Conservation (phyloP, 2,797 vertebrate species). For the Xenentodon cancila region DNA sequence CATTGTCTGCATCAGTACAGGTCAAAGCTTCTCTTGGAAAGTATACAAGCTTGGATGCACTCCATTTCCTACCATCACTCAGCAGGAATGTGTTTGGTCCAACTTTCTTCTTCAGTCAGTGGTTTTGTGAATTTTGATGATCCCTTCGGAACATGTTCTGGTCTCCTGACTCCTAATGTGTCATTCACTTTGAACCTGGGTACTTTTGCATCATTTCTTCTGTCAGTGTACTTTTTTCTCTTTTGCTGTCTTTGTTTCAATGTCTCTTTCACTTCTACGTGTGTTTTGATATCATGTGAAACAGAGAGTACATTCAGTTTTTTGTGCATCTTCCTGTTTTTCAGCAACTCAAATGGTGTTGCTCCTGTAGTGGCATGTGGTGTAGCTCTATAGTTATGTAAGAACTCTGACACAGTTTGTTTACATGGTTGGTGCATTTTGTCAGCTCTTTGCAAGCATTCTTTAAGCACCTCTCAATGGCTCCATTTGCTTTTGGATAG, state of each 20-base stretch:
- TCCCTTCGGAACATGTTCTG: neutral
- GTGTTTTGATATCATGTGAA: neutral
- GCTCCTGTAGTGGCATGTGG: neutral
- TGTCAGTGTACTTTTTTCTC: neutral
- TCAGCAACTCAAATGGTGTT: neutral
- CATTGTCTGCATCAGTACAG: neutral
- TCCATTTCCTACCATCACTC: neutral
- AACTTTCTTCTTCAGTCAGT: too few species aligned
- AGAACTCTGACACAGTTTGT: neutral
- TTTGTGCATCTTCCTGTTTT: constrained; percentile 3
- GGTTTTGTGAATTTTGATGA: neutral
- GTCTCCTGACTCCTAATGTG: neutral
- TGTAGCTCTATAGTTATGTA: neutral
- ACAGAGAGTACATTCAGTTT: neutral
- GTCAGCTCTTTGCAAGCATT: neutral
- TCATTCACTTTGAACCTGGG: neutral
- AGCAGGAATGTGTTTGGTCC: neutral
- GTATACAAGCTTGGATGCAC: neutral
- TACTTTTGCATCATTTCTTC: neutral
- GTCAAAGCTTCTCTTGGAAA: neutral
- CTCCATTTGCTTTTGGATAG: neutral
- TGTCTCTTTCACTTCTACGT: neutral
- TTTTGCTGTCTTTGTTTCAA: neutral
- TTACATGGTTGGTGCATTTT: neutral
- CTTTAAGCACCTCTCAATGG: neutral